A percentile compares a stretch with the other conserved stretches of the same genome.
Conservation (phyloP, 2,888 invertebrate species). For the Clunio marinus region DNA sequence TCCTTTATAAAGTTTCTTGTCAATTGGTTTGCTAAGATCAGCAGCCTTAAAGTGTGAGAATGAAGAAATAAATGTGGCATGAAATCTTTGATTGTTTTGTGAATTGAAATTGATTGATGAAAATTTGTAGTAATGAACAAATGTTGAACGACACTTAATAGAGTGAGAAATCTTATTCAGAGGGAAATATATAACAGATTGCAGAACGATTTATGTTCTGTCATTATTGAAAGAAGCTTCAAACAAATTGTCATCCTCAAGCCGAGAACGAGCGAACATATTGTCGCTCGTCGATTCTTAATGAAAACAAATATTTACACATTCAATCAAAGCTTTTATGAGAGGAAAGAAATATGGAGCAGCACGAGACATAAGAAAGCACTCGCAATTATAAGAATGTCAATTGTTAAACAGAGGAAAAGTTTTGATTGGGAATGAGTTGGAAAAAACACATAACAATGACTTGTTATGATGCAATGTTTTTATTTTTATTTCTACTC, state of each 20-base stretch:
- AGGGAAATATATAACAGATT: too few relatives aligned
- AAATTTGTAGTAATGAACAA: too few relatives aligned
- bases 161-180: too few relatives aligned
- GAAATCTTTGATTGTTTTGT: too few relatives aligned
- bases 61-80: conserved; percentile 41
- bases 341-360: background rate
- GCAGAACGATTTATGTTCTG: background rate
- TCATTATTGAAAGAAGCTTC: background rate
- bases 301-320: conserved; percentile 36
- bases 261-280: background rate
- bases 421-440: background rate
- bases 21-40: conserved; percentile 93
- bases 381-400: background rate
- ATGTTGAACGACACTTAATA: too few relatives aligned
- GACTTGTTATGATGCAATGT: background rate
- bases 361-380: background rate
- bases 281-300: conserved; percentile 3
- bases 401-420: background rate
- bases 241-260: background rate
- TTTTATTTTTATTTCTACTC: background rate
- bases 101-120: too few relatives aligned
- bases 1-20: conserved; percentile 98
- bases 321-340: conserved; percentile 22
- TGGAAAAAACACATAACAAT: background rate
- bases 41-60: conserved; percentile 68